These are phyloP conservation scores for Scaptomyza hsui DNA, from an alignment of 1,140 invertebrate genomes.

Conservation along the genomic window DNA sequence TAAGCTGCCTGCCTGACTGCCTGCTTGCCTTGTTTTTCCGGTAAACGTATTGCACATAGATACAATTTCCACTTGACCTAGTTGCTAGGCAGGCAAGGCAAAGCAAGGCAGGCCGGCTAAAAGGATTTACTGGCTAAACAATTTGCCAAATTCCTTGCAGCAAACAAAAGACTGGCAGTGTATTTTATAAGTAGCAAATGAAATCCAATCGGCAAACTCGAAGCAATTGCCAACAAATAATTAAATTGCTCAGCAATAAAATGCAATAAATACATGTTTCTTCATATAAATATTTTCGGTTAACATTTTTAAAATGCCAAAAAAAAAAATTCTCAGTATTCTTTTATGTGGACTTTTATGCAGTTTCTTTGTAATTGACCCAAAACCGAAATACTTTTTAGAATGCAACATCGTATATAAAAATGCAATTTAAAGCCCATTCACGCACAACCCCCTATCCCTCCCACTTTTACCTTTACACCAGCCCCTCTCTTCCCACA, in stretches of 20 bases:
- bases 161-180: slow-evolving; percentile 20
- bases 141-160: slow-evolving; percentile 35
- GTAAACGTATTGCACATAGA: slow-evolving; percentile 30
- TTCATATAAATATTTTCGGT: not conserved
- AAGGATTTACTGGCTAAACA: slow-evolving; percentile 59
- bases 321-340: not conserved
- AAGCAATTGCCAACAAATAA: slow-evolving; percentile 30
- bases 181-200: slow-evolving; percentile 26
- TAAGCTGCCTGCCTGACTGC: slow-evolving; percentile 47
- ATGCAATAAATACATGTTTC: slow-evolving; percentile 8
- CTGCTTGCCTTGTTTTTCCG: slow-evolving; percentile 48
- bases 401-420: slow-evolving; percentile 15
- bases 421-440: slow-evolving; percentile 28
- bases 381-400: slow-evolving; percentile 12
- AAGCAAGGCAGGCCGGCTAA: slow-evolving; percentile 32
- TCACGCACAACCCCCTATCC: not conserved
- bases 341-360: not conserved
- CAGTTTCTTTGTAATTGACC: slow-evolving; percentile 16
- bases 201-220: slow-evolving; percentile 39
- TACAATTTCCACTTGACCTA: slow-evolving; percentile 75
- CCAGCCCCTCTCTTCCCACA: not conserved
- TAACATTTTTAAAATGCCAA: not conserved
- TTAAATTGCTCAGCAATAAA: slow-evolving; percentile 33
- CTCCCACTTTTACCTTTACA: too few relatives aligned
- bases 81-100: slow-evolving; percentile 25